A percentile compares a stretch with the other conserved stretches of the same genome.
phyloP scores from a whole-genome alignment of 2,797 vertebrate species.

The Astyanax mexicanus region DNA sequence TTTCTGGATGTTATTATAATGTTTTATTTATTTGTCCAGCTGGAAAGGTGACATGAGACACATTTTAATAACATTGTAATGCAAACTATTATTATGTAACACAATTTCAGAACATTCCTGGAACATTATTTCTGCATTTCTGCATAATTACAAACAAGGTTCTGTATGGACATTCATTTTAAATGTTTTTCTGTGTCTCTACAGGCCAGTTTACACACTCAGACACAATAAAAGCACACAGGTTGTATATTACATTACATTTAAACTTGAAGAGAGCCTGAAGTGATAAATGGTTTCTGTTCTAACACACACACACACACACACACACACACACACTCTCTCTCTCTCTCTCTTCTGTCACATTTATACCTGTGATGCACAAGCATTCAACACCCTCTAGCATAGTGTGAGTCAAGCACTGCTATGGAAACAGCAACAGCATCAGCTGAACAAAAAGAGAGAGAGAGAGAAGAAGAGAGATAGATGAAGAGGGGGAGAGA shows the following conservation, averaged over 20 bases:
- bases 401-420: constrained; percentile 64
- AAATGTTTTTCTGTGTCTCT: too few species aligned
- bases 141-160: too few species aligned
- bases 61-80: too few species aligned
- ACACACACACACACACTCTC: constrained; percentile 39
- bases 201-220: constrained; percentile 52
- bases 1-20: too few species aligned
- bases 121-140: too few species aligned
- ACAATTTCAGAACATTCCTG: too few species aligned
- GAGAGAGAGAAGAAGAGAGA: not conserved
- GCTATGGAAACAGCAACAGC: constrained; percentile 74
- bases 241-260: not conserved
- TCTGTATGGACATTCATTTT: too few species aligned
- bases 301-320: constrained; percentile 31
- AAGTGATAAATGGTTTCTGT: constrained; percentile 20
- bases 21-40: too few species aligned
- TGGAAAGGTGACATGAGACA: too few species aligned
- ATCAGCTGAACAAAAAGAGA: constrained; percentile 31
- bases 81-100: too few species aligned
- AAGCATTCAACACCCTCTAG: constrained; percentile 46
- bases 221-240: constrained; percentile 14
- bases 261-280: constrained; percentile 32
- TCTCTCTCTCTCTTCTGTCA: constrained; percentile 37
- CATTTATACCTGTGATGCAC: constrained; percentile 38
- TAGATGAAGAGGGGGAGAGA: constrained; percentile 13